A percentile compares a stretch with the other conserved stretches of the same genome.
phyloP scores from a whole-genome alignment of 2,888 invertebrate species.

The Phragmatobia fuliginosa region DNA sequence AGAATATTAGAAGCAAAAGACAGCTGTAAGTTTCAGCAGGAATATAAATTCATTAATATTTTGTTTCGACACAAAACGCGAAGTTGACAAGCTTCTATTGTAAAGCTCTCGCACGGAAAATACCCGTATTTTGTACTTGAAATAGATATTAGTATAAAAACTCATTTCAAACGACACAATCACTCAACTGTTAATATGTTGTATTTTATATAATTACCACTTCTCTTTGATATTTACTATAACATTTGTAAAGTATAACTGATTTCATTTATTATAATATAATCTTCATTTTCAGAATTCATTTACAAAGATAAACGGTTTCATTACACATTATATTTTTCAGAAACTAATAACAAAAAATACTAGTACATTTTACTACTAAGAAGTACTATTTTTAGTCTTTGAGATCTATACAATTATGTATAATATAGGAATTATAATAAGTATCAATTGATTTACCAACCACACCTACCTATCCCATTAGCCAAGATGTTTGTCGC shows the following conservation, averaged over 20 bases:
- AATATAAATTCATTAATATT: not conserved
- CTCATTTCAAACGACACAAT: constrained; percentile 33
- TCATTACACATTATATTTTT: not conserved
- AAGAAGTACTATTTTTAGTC: not conserved
- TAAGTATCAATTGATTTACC: not conserved
- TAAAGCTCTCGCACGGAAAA: not conserved
- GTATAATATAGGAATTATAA: not conserved
- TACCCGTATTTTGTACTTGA: constrained; percentile 35
- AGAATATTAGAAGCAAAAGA: not conserved
- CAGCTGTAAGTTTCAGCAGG: not conserved
- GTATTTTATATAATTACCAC: not conserved
- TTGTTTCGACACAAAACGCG: not conserved
- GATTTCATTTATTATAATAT: not conserved
- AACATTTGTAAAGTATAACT: not conserved
- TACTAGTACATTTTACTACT: no score
- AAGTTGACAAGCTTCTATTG: not conserved
- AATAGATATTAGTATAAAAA: constrained; percentile 23
- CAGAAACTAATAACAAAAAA: not conserved
- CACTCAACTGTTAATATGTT: constrained; percentile 12
- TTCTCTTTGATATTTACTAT: not conserved
- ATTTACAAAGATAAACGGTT: not conserved
- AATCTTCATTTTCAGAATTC: not conserved
- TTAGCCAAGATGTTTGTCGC: no score
- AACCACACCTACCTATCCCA: not conserved
- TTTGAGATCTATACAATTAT: not conserved